Percentiles rank a stretch among this genome's conserved stretches.
Conservation (phyloP, 2,113 vertebrate species). For the Rhinopomastus cyanomelas region DNA sequence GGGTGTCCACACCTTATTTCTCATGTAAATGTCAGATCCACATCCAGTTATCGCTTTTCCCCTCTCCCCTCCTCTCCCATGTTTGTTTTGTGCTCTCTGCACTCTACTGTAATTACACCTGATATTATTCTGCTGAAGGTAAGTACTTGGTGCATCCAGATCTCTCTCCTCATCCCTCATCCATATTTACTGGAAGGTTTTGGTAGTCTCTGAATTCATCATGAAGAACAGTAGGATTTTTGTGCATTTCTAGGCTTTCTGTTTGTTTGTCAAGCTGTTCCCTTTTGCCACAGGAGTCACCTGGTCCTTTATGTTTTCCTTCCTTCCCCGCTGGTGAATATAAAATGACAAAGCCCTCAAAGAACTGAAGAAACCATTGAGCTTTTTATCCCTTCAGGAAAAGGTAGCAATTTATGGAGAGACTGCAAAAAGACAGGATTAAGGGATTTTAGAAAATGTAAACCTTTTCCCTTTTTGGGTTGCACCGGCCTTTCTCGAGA, state of each 20-base stretch:
- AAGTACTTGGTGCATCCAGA: background rate
- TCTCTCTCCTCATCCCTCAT: background rate
- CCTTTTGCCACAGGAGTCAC: background rate
- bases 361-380: conserved; percentile 7
- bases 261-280: background rate
- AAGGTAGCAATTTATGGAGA: conserved; percentile 49
- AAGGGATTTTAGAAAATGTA: conserved; percentile 53
- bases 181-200: background rate
- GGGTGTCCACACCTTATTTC: background rate
- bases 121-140: background rate
- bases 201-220: background rate
- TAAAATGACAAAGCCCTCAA: background rate
- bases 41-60: background rate
- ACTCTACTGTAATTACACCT: background rate
- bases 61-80: background rate
- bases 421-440: conserved; percentile 41
- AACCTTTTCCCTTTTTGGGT: conserved; percentile 13
- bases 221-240: background rate
- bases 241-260: background rate
- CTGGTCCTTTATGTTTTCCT: background rate
- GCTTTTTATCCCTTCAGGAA: conserved; percentile 25
- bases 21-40: background rate
- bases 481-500: conserved; percentile 14
- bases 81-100: background rate
- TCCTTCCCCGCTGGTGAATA: background rate